These are phyloP conservation scores for Manduca sexta DNA, from an alignment of 1,140 invertebrate species.

Conservation along the genomic window DNA sequence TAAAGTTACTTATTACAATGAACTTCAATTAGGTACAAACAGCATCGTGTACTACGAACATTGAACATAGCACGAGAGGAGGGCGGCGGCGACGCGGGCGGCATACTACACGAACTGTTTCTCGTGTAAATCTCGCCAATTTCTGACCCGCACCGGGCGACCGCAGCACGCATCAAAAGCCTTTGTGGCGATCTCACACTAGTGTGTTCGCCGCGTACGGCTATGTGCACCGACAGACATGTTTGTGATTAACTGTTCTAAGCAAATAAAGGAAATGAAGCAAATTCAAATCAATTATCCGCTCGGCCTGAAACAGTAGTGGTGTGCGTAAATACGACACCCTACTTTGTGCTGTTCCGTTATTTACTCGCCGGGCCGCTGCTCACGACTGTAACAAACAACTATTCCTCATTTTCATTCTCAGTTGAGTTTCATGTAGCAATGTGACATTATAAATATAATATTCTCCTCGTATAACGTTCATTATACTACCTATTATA, in stretches of 20 bases:
- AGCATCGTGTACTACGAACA: too few relatives aligned
- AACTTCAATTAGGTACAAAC: too few relatives aligned
- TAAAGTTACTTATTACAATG: too few relatives aligned
- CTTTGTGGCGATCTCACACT: slow-evolving; percentile 41
- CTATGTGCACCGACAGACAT: slow-evolving; percentile 28
- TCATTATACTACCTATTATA: too few relatives aligned
- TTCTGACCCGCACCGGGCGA: slow-evolving; percentile 51
- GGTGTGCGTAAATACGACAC: not conserved
- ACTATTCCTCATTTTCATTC: too few relatives aligned
- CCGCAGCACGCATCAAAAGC: slow-evolving; percentile 60
- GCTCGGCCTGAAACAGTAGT: too few relatives aligned
- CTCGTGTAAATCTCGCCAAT: slow-evolving; percentile 54
- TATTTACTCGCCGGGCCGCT: too few relatives aligned
- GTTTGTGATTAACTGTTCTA: slow-evolving; percentile 26
- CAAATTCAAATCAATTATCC: slow-evolving; percentile 9
- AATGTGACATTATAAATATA: too few relatives aligned
- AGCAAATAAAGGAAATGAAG: slow-evolving; percentile 17
- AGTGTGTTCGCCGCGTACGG: slow-evolving; percentile 33
- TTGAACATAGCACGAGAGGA: not conserved
- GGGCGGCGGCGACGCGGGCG: slow-evolving; percentile 13
- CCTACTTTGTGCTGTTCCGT: too few relatives aligned
- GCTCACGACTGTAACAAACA: too few relatives aligned
- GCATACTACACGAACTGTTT: slow-evolving; percentile 23
- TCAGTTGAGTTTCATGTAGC: too few relatives aligned
- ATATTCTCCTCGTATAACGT: too few relatives aligned